Evolutionary conservation across 2,888 invertebrate species (phyloP), one percentile per base, ranked within the genome.

Genomic region (Exephanes ischioxanthus): DNA sequence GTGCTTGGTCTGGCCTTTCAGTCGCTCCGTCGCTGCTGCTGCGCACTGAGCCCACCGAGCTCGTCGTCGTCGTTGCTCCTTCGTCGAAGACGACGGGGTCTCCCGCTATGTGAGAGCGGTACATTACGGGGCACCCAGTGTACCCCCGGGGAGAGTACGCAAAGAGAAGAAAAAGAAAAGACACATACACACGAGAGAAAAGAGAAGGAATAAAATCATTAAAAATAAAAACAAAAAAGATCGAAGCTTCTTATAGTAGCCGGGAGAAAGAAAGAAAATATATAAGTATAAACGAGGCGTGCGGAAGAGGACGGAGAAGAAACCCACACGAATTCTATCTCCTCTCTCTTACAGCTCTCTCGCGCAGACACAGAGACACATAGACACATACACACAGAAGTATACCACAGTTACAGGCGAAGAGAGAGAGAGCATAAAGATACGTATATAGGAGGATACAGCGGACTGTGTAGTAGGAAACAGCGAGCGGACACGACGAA

Each of bases 51-150:
- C 75, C 75, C 70, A 81, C 78, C 84, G 81, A 84, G 78, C 87
- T 86, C 76, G 70, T 53, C 78, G 71, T 63, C 61, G 66, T 75
- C 51, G 63, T 75, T 66, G 30, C 61, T 83, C 72, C 41, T 75
- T 87, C 78, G 86, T 78, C 84, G 71, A 85, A 85, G 87, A 87
- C 81, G 80, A 85, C 88, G 89, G 87, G 88, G 86, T 67, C 83
- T 70, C 85, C 83, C 89, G 90, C 90, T 91, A 91, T 91, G 91
- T 91, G 91, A 91, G 90, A 87, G 89, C 83, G 51, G 67, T 80
- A 89, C 86, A 88, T 89, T 85, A 88, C 87, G 90, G 89, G 89
- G 88, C 88, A 89, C 88, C 80, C 71, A 85, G 88, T 85, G 88
- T 85, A 88, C 83, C 84, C 85, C 84, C 71, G 83, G 79, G 51